Evolutionary conservation across 2,888 invertebrate genomes (phyloP), one percentile per base, ranked within the genome.

Genomic region (Chrysolina haemoptera): DNA sequence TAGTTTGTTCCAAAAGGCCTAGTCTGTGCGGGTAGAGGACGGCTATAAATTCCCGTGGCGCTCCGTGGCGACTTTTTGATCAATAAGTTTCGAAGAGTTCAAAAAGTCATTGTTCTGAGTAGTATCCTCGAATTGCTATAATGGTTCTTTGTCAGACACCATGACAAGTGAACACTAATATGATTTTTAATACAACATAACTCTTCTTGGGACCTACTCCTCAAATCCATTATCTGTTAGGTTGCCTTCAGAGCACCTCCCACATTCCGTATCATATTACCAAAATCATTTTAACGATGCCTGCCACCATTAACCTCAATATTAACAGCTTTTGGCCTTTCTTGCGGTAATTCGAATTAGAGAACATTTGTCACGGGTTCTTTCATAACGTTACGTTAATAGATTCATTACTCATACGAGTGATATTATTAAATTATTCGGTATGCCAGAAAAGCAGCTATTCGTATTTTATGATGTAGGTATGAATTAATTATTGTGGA

Each of bases 261-360:
- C 35, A 59, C 35, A 59, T 59, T 59, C 35, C 59, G n/a, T 59
- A 59, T 59, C 35, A 14, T 10, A 59, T 59, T 59, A 27, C 59
- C 59, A 14, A 59, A 59, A 59, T 59, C 35, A 59, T 59, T 59
- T 59, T 59, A 59, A 59, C 59, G 59, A 59, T 27, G 22, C 35
- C 35, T 59, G 59, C 22, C 59, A 59, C 59, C 55, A 27, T 59
- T 59, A 59, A 59, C 59, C 59, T 35, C 59, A 59, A 59, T 59
- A 35, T 59, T 59, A n/a, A 59, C 59, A 9, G 59, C 59, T 16
- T 59, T 59, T 59, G 59, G 59, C 59, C 35, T 59, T 59, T 59
- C 59, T 59, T 59, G 59, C n/a, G 27, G 59, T 22, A 27, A 59
- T 22, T 59, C 59, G 27, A 22, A 59, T 59, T 59, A 35, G 22